Conservation (phyloP, 2,888 invertebrate genomes). For the Gymnosoma rotundatum region DNA sequence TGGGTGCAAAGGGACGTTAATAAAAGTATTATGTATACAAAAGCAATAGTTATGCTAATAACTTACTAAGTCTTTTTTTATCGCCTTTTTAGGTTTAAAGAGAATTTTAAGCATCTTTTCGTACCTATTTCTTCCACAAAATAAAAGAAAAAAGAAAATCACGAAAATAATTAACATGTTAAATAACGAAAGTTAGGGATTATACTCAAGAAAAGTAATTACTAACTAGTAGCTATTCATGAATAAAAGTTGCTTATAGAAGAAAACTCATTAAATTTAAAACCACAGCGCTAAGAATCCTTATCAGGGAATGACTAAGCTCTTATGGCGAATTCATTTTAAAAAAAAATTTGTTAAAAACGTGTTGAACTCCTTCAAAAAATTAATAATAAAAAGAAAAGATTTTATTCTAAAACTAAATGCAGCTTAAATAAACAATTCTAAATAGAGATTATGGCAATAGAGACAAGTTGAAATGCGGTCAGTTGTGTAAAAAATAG, state of each 20-base stretch:
- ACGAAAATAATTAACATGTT: conserved; percentile 69
- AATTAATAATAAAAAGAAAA: conserved; percentile 29
- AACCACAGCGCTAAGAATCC: conserved; percentile 43
- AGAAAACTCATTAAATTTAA: conserved; percentile 63
- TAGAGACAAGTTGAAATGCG: background rate
- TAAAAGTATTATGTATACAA: too few relatives aligned
- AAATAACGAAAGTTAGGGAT: conserved; percentile 50
- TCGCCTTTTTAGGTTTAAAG: background rate
- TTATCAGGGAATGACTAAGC: background rate
- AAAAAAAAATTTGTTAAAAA: background rate
- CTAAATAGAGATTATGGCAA: background rate
- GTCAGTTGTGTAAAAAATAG: too few relatives aligned
- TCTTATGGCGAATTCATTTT: background rate
- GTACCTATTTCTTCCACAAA: background rate
- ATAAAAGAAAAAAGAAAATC: conserved; percentile 42
- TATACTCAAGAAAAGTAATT: conserved; percentile 4
- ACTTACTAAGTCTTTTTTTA: too few relatives aligned
- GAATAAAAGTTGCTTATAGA: conserved; percentile 1
- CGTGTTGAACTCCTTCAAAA: background rate
- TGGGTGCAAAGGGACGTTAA: too few relatives aligned
- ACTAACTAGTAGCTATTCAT: background rate
- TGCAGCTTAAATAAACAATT: conserved; percentile 35
- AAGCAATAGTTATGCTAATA: too few relatives aligned
- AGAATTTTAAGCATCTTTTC: background rate
- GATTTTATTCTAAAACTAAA: conserved; percentile 6